Evolutionary conservation across 2,797 vertebrate genomes (phyloP).

Genomic region (Chelmon rostratus): DNA sequence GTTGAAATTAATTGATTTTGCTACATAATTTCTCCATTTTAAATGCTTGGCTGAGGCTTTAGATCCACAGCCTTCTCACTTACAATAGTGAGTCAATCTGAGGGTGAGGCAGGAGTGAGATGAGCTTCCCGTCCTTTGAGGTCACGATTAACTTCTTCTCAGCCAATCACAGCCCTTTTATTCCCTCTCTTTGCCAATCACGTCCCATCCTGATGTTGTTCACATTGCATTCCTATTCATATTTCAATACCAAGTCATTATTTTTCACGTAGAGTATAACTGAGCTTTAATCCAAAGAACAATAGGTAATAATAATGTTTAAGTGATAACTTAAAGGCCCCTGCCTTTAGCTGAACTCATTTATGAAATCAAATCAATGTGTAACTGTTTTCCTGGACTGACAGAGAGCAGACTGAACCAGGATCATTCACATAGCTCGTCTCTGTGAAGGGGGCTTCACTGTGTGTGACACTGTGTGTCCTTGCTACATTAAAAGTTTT

Average conservation of each 20-base stretch:
- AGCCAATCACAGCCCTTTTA: constrained; percentile 10
- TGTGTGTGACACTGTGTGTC: constrained; percentile 38
- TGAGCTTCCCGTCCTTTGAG: constrained; percentile 4
- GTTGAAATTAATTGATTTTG: neutral
- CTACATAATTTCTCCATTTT: neutral
- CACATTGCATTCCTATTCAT: neutral
- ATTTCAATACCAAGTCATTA: constrained; percentile 1
- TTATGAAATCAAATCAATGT: neutral
- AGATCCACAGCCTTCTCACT: neutral
- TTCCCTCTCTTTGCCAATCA: neutral
- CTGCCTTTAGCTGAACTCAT: neutral
- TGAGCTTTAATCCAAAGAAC: neutral
- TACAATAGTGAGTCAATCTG: neutral
- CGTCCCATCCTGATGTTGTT: neutral
- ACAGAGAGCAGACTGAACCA: neutral
- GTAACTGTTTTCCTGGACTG: neutral
- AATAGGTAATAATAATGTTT: neutral
- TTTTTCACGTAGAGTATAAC: constrained; percentile 7
- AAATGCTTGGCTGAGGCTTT: neutral
- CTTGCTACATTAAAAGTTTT: constrained; percentile 37
- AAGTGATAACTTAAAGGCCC: constrained; percentile 1
- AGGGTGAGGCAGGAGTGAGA: constrained; percentile 17
- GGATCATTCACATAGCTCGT: neutral
- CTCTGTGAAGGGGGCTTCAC: constrained; percentile 20
- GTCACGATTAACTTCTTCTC: constrained; percentile 25